phyloP scores from a whole-genome alignment of 2,797 vertebrate genomes.

The Capromys pilorides region DNA sequence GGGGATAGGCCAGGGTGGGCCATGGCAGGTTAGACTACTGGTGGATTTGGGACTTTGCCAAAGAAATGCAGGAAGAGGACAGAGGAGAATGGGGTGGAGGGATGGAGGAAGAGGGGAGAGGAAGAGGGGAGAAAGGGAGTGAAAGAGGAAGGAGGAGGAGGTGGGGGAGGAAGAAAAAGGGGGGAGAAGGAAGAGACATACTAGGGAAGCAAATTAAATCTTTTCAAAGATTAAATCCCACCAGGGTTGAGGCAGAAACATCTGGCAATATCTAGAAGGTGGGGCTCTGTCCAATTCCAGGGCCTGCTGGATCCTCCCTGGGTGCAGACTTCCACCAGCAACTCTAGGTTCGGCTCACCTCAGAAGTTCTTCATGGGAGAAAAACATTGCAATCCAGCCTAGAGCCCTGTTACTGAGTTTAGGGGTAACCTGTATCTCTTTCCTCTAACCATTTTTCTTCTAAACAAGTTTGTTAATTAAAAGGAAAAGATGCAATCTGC shows the following conservation, averaged over 20 bases:
- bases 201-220: not conserved
- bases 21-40: not conserved
- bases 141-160: not conserved
- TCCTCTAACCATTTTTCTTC: too few relatives aligned
- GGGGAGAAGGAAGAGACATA: not conserved
- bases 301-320: not conserved
- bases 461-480: not conserved
- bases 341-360: too few relatives aligned
- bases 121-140: too few relatives aligned
- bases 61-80: not conserved
- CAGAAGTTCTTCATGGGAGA: not conserved
- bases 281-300: not conserved
- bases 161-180: not conserved
- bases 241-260: not conserved
- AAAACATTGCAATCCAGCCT: fast-evolving
- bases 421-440: not conserved
- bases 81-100: fast-evolving
- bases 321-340: not conserved
- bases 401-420: fast-evolving
- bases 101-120: fast-evolving
- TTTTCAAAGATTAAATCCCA: not conserved
- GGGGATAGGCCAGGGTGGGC: not conserved
- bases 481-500: not conserved
- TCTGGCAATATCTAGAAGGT: not conserved
- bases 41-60: not conserved